Conservation (phyloP, 2,797 vertebrate genomes). For the Pristis pectinata region DNA sequence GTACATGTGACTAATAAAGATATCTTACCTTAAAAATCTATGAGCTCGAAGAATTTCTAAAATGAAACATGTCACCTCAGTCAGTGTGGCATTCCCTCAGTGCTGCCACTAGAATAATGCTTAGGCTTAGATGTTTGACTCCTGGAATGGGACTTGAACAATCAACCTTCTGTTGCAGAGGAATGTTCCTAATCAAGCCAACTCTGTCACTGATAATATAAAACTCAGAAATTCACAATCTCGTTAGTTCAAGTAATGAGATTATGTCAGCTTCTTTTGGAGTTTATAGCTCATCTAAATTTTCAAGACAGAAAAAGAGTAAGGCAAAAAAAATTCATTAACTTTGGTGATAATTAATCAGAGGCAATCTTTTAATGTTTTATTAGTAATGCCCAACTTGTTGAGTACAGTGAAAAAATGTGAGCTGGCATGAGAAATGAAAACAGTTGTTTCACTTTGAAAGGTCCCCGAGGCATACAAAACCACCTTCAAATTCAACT, state of each 20-base stretch:
- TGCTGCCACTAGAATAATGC: too few relatives aligned
- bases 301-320: neutral
- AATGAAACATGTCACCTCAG: too few relatives aligned
- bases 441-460: neutral
- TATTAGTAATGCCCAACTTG: neutral
- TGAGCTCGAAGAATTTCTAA: too few relatives aligned
- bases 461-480: neutral
- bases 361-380: constrained; percentile 8
- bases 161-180: too few relatives aligned
- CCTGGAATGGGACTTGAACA: too few relatives aligned
- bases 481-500: neutral
- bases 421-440: neutral
- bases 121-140: too few relatives aligned
- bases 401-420: constrained; percentile 14
- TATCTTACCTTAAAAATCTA: too few relatives aligned
- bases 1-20: too few relatives aligned
- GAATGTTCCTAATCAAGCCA: too few relatives aligned
- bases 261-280: neutral
- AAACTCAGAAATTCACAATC: neutral
- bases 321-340: neutral
- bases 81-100: too few relatives aligned
- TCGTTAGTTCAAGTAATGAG: neutral
- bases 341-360: constrained; percentile 18
- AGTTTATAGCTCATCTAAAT: neutral
- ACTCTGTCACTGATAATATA: too few relatives aligned